Evolutionary conservation across 2,797 vertebrate genomes (phyloP).

Genomic region (Zenarchopterus dispar): DNA sequence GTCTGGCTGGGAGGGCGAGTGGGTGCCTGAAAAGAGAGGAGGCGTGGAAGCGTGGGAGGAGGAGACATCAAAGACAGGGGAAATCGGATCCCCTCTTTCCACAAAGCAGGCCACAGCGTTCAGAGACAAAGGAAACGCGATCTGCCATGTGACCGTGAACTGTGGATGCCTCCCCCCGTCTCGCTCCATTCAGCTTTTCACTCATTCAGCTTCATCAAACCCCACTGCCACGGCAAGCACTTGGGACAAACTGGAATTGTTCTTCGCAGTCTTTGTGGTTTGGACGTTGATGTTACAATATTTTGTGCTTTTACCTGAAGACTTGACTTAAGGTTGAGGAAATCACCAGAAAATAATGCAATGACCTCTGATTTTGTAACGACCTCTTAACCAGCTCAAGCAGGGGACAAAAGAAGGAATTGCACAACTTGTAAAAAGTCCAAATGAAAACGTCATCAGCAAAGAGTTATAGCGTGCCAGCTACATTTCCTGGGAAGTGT

Average conservation of each 20-base stretch:
- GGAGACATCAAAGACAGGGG: conserved; percentile 75
- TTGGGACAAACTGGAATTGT: not conserved
- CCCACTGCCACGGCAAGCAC: conserved; percentile 4
- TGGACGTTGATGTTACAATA: too few species aligned
- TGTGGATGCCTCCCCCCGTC: conserved; percentile 59
- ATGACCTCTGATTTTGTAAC: too few species aligned
- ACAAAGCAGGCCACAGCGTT: conserved; percentile 63
- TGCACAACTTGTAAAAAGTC: too few species aligned
- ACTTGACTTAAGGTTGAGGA: too few species aligned
- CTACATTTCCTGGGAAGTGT: too few species aligned
- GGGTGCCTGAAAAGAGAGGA: conserved; percentile 30
- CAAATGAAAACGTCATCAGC: too few species aligned
- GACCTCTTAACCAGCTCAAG: too few species aligned
- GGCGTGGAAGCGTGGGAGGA: conserved; percentile 64
- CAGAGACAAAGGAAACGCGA: conserved; percentile 75
- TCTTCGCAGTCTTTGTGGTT: not conserved
- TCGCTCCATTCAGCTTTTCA: conserved; percentile 78
- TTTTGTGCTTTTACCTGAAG: not conserved
- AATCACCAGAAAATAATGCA: too few species aligned
- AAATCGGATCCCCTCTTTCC: conserved; percentile 66
- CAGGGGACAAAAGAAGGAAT: too few species aligned
- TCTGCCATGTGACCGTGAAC: conserved; percentile 70
- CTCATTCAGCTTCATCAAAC: conserved; percentile 71
- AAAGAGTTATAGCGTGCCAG: too few species aligned
- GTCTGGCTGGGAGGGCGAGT: conserved; percentile 24